Base-by-base conservation (phyloP, 1,140 invertebrate genomes). In the Atta cephalotes region DNA sequence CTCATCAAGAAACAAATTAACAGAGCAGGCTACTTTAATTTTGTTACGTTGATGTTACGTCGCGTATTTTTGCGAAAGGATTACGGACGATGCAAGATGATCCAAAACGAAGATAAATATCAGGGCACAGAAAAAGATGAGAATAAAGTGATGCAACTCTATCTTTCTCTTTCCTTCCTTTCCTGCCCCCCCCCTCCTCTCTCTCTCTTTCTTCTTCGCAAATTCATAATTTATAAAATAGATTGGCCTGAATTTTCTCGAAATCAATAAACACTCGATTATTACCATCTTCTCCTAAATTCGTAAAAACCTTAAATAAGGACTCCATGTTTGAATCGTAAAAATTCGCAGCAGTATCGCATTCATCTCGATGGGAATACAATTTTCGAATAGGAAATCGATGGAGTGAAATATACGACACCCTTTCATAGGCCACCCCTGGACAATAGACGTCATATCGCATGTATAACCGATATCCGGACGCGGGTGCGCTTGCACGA, bases 381-480 rank as follows among this genome's bases (percentile, higher is more conserved):
- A 84, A 49, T 82, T 76, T 76, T 84, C 28, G 70, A 84, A 76
- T 51, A 49, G 80, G n/a, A 84, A 76, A 76, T 84, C 80, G 35
- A 76, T 62, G 25, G 35, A 45, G 58, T n/a, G 16, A 76, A 49
- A 35, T 49, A 51, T 25, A 51, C 31, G 80, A 84, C 80, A 39
- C 28, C 56, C 56, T 28, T 84, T 84, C 39, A 62, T 25, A 76
- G 56, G 25, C 80, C 70, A 84, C 45, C 70, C 4, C 53, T 53
- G 70, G 58, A 84, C 80, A 84, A 84, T 84, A 25, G 25, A 25
- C 28, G 56, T 71, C 71, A 72, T 68, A 49, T 86, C 63, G 71
- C 70, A 63, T 60, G 71, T 68, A 72, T 71, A 65, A 60, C 60
- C 45, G 70, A 82, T 63, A 88, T 68, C 51, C 66, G 25, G 39